Percentiles rank a stretch among this genome's conserved stretches.
These are phyloP conservation scores for Pundamilia nyererei DNA, from an alignment of 2,113 vertebrate genomes.

Conservation along the genomic window DNA sequence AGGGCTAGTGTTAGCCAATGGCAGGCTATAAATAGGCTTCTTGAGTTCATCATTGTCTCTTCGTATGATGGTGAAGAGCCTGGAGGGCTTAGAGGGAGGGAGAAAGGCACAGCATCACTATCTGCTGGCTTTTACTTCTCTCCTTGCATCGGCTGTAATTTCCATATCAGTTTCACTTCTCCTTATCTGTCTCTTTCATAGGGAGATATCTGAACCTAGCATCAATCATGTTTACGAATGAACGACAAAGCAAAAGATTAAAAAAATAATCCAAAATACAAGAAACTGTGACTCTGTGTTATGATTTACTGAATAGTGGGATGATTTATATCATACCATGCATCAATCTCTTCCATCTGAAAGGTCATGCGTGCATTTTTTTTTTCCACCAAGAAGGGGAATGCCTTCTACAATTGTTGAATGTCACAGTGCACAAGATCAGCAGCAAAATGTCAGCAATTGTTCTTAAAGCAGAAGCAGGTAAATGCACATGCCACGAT, in stretches of 20 bases:
- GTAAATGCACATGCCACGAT: not conserved
- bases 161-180: slow-evolving; percentile 15
- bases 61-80: slow-evolving; percentile 55
- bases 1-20: slow-evolving; percentile 52
- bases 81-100: slow-evolving; percentile 27
- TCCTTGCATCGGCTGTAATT: not conserved
- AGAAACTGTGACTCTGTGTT: not conserved
- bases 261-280: not conserved
- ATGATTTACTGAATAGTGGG: not conserved
- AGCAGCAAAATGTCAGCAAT: slow-evolving; percentile 20
- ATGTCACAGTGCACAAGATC: slow-evolving; percentile 29
- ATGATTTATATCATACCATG: not conserved
- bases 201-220: not conserved
- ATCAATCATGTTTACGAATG: not conserved
- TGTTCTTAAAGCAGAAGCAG: not conserved
- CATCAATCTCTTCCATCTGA: not conserved
- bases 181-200: not conserved
- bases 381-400: not conserved
- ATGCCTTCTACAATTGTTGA: not conserved
- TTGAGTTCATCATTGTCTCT: slow-evolving; percentile 63
- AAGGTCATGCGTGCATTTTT: slow-evolving; percentile 20
- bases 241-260: not conserved
- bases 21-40: slow-evolving; percentile 65
- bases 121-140: not conserved
- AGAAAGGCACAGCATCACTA: slow-evolving; percentile 20